A percentile compares a stretch with the other conserved stretches of the same genome.
These are phyloP conservation scores for Heliconius hermathena DNA, from an alignment of 1,140 invertebrate species.

Conservation along the genomic window DNA sequence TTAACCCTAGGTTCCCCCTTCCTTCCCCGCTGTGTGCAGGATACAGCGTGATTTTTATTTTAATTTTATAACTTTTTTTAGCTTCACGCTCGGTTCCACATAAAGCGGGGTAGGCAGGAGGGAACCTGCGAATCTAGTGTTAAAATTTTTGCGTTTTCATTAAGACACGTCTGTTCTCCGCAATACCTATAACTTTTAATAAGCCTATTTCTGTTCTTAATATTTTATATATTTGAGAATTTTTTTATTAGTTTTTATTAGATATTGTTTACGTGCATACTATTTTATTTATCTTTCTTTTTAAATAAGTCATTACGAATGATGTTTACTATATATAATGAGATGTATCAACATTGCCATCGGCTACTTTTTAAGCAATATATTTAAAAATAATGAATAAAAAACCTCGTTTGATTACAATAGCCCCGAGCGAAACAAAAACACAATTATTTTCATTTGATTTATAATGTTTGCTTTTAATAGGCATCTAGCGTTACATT, in stretches of 20 bases:
- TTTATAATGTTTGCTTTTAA: slow-evolving; percentile 46
- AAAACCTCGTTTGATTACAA: slow-evolving; percentile 41
- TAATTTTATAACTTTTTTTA: neutral
- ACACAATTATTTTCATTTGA: slow-evolving; percentile 40
- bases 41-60: too few relatives aligned
- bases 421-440: slow-evolving; percentile 36
- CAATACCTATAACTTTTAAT: neutral
- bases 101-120: too few relatives aligned
- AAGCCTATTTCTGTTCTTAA: neutral
- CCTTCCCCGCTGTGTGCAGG: too few relatives aligned
- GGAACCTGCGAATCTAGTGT: too few relatives aligned
- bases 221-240: neutral
- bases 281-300: neutral
- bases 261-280: neutral
- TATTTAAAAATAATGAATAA: slow-evolving; percentile 41
- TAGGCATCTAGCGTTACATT: slow-evolving; percentile 29
- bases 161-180: too few relatives aligned
- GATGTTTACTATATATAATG: slow-evolving; percentile 20
- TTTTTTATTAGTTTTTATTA: neutral
- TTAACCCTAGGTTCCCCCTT: too few relatives aligned
- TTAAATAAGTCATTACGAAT: slow-evolving; percentile 18
- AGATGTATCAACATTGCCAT: slow-evolving; percentile 30
- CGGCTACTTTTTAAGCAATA: slow-evolving; percentile 38
- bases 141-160: too few relatives aligned
- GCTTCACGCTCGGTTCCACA: too few relatives aligned